These are phyloP conservation scores for Crypturellus tataupa DNA, from an alignment of 2,797 vertebrate species.

Conservation along the genomic window DNA sequence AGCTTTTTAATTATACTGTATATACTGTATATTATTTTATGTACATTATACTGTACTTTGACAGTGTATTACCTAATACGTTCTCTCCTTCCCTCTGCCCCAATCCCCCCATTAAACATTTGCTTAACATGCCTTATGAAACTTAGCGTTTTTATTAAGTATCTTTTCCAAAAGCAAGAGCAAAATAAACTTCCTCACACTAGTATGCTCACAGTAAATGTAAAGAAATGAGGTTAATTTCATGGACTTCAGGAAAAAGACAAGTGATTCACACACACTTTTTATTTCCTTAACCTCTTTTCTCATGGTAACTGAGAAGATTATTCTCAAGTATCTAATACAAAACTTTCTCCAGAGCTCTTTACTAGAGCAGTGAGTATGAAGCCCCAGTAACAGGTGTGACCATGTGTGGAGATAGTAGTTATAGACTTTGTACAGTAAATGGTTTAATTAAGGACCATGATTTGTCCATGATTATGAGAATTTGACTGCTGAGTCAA, in stretches of 20 bases:
- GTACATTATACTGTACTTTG: background rate
- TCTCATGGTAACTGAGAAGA: background rate
- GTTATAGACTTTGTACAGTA: background rate
- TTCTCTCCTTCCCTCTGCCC: background rate
- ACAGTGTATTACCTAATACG: background rate
- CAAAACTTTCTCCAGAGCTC: background rate
- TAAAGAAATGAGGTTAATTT: background rate
- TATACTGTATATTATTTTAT: too few relatives aligned
- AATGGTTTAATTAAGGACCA: background rate
- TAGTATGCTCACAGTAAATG: background rate
- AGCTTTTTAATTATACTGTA: background rate
- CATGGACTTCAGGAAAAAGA: background rate
- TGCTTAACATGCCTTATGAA: background rate
- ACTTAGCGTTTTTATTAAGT: background rate
- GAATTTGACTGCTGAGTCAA: background rate
- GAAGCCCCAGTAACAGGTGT: background rate
- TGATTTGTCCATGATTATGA: background rate
- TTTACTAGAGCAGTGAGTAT: background rate
- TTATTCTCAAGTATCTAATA: background rate
- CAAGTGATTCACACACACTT: background rate
- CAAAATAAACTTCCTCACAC: background rate
- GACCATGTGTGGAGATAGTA: background rate
- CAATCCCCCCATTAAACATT: background rate
- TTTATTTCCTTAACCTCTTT: background rate
- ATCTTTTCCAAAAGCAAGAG: background rate